Base-by-base conservation (phyloP, 2,888 invertebrate species). In the Rambutsinella grinnellia region DNA sequence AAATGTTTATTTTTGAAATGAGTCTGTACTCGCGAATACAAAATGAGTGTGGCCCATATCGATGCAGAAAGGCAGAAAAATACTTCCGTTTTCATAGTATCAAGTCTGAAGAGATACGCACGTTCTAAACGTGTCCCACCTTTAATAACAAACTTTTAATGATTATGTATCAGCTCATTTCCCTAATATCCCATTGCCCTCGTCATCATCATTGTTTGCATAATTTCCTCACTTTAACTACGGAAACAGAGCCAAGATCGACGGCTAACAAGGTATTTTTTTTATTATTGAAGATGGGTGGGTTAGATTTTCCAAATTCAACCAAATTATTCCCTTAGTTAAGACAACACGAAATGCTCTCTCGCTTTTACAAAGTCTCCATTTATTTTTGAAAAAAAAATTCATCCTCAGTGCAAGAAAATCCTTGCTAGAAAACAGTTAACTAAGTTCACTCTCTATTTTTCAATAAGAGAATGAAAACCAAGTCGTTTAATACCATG, bases 1-100 rank as follows among this genome's bases (percentile, higher is more conserved):
- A 56, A 66, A 57, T 56, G 66, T 66, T 66, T 66, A 56, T 57
- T 66, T 57, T 66, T 19, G 5, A 47, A 46, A 46, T 36, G 24
- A 57, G 23, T 66, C 56, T 66, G 46, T 47, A 47, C 66, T 56
- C 56, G 6, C 6, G 6, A 13, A 36, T 5, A 13, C 5, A 36
- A 36, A 36, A 36, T 13, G 6, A 36, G 36, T 36, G 36, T 36
- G 36, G 36, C 36, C 36, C 36, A 36, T 36, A 13, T 36, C 36
- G 13, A 36, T 13, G 5, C 36, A 13, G 36, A 36, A 36, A 36
- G 36, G 5, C 5, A 36, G 36, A 5, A 13, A 36, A 13, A 13
- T 8, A 36, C 36, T 36, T 36, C 36, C 36, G 36, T 13, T 36
- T 36, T 36, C 13, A 36, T 36, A 13, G 36, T 36, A 13, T 36